Percentiles rank a stretch among this genome's conserved stretches.
phyloP scores from a whole-genome alignment of 2,797 vertebrate species.

The Syngnathus acus region DNA sequence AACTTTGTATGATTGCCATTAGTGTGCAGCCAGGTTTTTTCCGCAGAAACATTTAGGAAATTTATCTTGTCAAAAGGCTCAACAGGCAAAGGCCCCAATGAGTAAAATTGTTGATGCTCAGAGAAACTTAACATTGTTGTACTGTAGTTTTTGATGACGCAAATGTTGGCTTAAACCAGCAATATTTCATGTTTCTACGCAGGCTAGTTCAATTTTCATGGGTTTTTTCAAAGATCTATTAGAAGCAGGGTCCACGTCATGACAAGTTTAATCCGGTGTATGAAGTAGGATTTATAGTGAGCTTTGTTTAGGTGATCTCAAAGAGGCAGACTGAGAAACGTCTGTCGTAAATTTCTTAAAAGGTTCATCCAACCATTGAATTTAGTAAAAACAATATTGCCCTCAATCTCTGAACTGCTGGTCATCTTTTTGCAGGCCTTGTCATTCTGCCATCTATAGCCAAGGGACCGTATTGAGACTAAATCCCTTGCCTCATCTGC shows the following conservation, averaged over 20 bases:
- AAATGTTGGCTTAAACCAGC: neutral
- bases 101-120: neutral
- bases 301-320: constrained; percentile 4
- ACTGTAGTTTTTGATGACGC: neutral
- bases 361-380: neutral
- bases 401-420: neutral
- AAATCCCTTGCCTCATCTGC: neutral
- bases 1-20: neutral
- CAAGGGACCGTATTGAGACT: neutral
- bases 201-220: neutral
- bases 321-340: neutral
- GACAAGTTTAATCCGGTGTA: neutral
- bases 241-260: neutral
- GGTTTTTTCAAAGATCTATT: neutral
- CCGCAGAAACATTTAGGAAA: neutral
- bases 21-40: neutral
- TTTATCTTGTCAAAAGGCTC: neutral
- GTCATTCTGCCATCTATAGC: neutral
- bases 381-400: neutral
- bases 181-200: neutral
- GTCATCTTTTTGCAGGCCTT: too few relatives aligned
- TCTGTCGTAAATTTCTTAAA: neutral
- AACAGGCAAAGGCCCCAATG: neutral
- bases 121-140: neutral
- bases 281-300: neutral